Percentiles rank a stretch among this genome's conserved stretches.
These are phyloP conservation scores for Drosophila subobscura DNA, from an alignment of 1,140 invertebrate species.

Conservation along the genomic window DNA sequence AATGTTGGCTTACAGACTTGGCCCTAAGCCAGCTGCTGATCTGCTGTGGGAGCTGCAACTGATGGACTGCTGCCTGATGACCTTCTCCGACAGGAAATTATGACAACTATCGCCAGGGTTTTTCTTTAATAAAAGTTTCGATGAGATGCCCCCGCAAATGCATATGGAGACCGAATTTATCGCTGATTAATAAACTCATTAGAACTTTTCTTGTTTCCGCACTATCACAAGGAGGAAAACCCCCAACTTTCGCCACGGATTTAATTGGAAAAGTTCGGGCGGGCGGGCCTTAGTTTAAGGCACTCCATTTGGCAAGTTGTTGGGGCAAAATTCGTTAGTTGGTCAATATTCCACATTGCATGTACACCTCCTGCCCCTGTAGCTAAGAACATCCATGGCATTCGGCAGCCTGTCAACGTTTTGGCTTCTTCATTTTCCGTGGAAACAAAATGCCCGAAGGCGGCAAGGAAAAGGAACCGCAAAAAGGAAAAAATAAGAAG, in stretches of 20 bases:
- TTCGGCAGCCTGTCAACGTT: slow-evolving; percentile 17
- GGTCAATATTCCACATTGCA: slow-evolving; percentile 32
- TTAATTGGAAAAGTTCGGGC: slow-evolving; percentile 73
- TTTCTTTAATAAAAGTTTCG: slow-evolving; percentile 29
- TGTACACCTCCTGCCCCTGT: slow-evolving; percentile 2
- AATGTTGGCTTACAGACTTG: slow-evolving; percentile 36
- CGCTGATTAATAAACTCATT: slow-evolving; percentile 77
- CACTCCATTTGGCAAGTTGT: slow-evolving; percentile 1
- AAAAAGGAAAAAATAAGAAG: slow-evolving; percentile 16
- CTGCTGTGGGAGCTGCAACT: slow-evolving; percentile 9
- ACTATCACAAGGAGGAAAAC: slow-evolving; percentile 28
- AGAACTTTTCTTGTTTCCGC: slow-evolving; percentile 67
- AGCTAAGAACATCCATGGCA: not conserved
- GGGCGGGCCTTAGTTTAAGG: slow-evolving; percentile 15
- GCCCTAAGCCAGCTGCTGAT: slow-evolving; percentile 38
- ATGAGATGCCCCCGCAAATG: not conserved
- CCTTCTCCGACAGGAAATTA: slow-evolving; percentile 60
- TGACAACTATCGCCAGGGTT: slow-evolving; percentile 49
- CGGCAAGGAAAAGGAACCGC: slow-evolving; percentile 9
- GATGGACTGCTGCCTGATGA: slow-evolving; percentile 18
- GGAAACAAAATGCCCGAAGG: slow-evolving; percentile 28
- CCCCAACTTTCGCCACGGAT: slow-evolving; percentile 37
- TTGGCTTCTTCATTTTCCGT: slow-evolving; percentile 28
- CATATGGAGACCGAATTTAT: slow-evolving; percentile 59
- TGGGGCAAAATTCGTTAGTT: slow-evolving; percentile 17